Evolutionary conservation across 1,140 invertebrate species (phyloP).

Genomic region (Druon quercuslanigerum): DNA sequence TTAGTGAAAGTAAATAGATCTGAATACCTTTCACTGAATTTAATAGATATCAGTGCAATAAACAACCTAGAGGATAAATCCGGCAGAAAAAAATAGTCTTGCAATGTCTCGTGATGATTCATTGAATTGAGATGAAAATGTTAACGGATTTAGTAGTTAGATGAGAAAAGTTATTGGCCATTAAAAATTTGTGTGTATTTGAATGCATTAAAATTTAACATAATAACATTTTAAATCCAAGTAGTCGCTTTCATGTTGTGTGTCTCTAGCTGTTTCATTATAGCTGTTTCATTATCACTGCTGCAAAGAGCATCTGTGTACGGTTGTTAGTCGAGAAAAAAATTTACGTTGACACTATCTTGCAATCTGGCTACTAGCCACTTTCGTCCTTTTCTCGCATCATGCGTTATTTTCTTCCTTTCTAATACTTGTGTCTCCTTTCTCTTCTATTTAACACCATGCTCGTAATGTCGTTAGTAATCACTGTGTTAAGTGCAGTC

Average conservation of each 20-base stretch:
- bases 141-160: constrained; percentile 6
- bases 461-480: background rate
- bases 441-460: background rate
- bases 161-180: background rate
- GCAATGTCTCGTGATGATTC: background rate
- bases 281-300: no score
- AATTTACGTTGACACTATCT: background rate
- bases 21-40: background rate
- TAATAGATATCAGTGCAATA: background rate
- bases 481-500: background rate
- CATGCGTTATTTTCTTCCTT: background rate
- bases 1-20: constrained; percentile 20
- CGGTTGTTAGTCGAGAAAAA: constrained; percentile 1
- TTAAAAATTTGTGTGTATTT: no score
- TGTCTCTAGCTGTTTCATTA: no score
- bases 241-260: background rate
- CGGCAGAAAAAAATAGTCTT: background rate
- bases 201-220: background rate
- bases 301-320: background rate
- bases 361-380: background rate
- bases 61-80: background rate
- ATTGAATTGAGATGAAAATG: background rate
- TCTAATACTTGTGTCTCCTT: background rate
- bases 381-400: background rate
- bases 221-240: background rate